These are phyloP conservation scores for Paradisaea rubra DNA, from an alignment of 2,113 vertebrate species.

Conservation along the genomic window DNA sequence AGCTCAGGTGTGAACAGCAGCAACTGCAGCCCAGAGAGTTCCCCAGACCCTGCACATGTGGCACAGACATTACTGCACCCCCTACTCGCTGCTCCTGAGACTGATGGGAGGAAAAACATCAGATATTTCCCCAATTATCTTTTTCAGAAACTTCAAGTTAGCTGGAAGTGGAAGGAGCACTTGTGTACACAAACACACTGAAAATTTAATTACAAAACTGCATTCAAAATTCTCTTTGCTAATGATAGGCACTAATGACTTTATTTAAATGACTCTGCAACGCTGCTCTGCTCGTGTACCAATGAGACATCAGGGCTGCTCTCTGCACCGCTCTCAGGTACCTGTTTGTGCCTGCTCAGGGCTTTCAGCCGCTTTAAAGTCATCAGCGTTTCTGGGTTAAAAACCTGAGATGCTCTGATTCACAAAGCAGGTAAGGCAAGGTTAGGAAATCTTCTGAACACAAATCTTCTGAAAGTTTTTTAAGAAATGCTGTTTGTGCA, in stretches of 20 bases:
- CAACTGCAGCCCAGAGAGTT: fast-evolving
- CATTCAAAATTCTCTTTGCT: neutral
- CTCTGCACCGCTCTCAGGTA: neutral
- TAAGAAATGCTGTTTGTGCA: neutral
- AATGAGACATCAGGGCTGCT: neutral
- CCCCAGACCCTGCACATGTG: neutral
- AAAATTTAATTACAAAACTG: neutral
- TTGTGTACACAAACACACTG: neutral
- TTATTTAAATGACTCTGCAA: neutral
- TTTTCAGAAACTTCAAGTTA: neutral
- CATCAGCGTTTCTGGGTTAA: neutral
- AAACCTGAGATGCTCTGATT: neutral
- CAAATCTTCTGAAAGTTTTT: neutral
- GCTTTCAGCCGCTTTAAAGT: neutral
- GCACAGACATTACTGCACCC: neutral
- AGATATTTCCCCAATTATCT: neutral
- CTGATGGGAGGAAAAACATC: neutral
- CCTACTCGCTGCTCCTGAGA: neutral
- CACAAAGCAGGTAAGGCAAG: neutral
- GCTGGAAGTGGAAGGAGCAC: neutral
- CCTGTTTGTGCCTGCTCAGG: neutral
- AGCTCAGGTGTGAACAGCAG: neutral
- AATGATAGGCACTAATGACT: neutral
- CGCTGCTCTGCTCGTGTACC: neutral
- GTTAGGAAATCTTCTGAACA: neutral